These are phyloP conservation scores for Anas georgica DNA, from an alignment of 2,797 vertebrate species.

Conservation along the genomic window DNA sequence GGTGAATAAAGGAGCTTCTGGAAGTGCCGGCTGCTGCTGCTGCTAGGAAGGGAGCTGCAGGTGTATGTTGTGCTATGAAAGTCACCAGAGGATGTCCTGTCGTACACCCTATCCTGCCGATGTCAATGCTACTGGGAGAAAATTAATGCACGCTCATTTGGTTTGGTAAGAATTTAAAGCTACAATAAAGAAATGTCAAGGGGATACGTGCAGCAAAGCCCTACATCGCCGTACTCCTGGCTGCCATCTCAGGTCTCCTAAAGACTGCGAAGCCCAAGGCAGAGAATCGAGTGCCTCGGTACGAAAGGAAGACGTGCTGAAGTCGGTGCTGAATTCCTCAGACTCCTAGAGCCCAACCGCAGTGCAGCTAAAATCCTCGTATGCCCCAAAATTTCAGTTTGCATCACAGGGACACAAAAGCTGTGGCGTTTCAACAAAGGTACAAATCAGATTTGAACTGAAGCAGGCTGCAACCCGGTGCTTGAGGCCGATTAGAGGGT, in stretches of 20 bases:
- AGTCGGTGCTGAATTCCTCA: not conserved
- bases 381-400: not conserved
- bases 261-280: not conserved
- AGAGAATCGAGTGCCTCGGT: not conserved
- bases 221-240: not conserved
- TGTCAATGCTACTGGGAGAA: not conserved
- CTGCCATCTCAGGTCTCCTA: not conserved
- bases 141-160: not conserved
- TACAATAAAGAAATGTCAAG: not conserved
- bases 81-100: not conserved
- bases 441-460: not conserved
- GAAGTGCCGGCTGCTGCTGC: not conserved
- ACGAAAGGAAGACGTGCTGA: not conserved
- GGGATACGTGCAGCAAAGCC: not conserved
- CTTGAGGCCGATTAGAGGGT: not conserved
- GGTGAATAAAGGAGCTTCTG: not conserved
- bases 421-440: not conserved
- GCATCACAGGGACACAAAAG: not conserved
- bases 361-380: not conserved
- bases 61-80: fast-evolving
- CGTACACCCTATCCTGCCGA: not conserved
- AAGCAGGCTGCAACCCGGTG: not conserved
- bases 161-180: not conserved
- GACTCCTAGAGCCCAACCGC: not conserved
- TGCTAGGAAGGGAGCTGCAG: not conserved